Conservation (phyloP, 1,140 invertebrate species). For the Temnothorax longispinosus region DNA sequence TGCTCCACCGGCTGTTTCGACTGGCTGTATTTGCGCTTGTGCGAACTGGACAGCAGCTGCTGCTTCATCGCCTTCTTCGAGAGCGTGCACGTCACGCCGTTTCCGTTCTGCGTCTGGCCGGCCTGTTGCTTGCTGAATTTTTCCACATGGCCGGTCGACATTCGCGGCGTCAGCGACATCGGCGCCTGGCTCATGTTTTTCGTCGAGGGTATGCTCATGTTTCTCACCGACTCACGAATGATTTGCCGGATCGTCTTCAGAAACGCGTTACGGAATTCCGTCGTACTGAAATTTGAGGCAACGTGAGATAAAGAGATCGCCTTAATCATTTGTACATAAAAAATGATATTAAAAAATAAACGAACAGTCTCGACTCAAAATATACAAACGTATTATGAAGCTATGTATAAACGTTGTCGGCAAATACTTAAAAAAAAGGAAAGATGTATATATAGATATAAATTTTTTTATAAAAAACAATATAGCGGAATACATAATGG, state of each 20-base stretch:
- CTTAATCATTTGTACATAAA: constrained; percentile 1
- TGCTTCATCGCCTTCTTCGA: constrained; percentile 83
- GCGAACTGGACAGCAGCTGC: constrained; percentile 89
- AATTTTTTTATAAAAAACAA: not conserved
- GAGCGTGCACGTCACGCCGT: constrained; percentile 79
- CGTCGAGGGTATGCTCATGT: constrained; percentile 96
- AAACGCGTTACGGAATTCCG: constrained; percentile 98
- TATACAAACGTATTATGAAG: not conserved
- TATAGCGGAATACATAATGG: not conserved
- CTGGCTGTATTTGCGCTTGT: constrained; percentile 93
- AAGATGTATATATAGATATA: not conserved
- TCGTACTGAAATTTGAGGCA: constrained; percentile 88
- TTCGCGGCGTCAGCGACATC: constrained; percentile 81
- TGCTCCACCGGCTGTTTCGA: constrained; percentile 96
- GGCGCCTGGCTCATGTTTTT: constrained; percentile 85
- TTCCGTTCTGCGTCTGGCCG: constrained; percentile 72
- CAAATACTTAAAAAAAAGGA: not conserved
- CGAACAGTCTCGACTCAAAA: not conserved
- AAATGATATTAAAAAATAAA: not conserved
- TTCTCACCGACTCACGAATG: constrained; percentile 97
- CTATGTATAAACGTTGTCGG: not conserved
- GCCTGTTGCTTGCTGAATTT: constrained; percentile 80
- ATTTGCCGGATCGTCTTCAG: constrained; percentile 98
- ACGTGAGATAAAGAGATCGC: not conserved
- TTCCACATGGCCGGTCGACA: constrained; percentile 82